phyloP scores from a whole-genome alignment of 2,113 vertebrate species.

The Scomber japonicus region DNA sequence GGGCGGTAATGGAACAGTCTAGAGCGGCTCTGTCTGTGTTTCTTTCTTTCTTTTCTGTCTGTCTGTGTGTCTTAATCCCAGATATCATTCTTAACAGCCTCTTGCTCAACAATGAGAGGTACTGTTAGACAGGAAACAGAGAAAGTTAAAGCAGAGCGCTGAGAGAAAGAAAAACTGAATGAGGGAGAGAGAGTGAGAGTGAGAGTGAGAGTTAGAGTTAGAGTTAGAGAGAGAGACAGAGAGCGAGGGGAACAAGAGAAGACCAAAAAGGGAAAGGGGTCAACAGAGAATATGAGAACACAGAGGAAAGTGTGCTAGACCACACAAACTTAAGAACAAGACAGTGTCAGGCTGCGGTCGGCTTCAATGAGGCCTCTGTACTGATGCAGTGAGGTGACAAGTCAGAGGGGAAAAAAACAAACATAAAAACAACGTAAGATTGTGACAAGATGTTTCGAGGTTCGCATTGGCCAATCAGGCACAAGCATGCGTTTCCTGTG shows the following conservation, averaged over 20 bases:
- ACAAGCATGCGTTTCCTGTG: neutral
- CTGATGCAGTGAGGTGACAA: no score
- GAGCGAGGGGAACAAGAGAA: neutral
- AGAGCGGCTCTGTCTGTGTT: slow-evolving; percentile 47
- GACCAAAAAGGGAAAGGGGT: neutral
- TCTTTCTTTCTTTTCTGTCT: slow-evolving; percentile 29
- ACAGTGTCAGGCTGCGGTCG: neutral
- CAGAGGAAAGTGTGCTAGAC: neutral
- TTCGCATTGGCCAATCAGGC: neutral
- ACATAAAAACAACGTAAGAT: no score
- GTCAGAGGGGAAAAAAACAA: no score
- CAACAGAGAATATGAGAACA: slow-evolving; percentile 8
- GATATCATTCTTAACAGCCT: slow-evolving; percentile 63
- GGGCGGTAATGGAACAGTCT: slow-evolving; percentile 39
- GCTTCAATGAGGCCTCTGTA: neutral
- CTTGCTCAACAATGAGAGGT: slow-evolving; percentile 70
- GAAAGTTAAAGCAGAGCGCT: slow-evolving; percentile 17
- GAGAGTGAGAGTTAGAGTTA: neutral
- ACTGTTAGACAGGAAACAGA: slow-evolving; percentile 67
- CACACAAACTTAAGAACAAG: neutral
- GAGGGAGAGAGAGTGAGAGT: neutral
- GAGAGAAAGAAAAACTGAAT: neutral
- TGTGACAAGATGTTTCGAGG: no score
- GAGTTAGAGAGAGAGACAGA: neutral
- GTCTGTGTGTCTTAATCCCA: slow-evolving; percentile 63